These are phyloP conservation scores for Halcyon leucocephala DNA, from an alignment of 2,797 vertebrate genomes.

Conservation along the genomic window DNA sequence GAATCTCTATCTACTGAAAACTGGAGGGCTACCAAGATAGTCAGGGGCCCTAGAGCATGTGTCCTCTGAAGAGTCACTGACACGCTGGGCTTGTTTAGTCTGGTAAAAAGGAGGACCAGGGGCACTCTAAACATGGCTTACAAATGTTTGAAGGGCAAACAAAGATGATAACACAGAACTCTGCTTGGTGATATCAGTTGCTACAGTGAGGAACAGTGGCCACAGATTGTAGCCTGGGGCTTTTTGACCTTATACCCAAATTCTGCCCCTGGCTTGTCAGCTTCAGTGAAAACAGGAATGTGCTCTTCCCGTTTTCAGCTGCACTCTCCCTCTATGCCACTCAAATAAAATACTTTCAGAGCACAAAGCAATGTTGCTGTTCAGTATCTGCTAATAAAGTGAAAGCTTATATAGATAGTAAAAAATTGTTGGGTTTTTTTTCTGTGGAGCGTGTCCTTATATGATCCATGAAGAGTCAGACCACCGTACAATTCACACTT, in stretches of 20 bases:
- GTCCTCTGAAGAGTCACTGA: not conserved
- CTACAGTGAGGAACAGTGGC: not conserved
- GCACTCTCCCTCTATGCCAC: not conserved
- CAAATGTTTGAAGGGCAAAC: not conserved
- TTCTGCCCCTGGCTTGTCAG: not conserved
- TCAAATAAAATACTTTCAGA: not conserved
- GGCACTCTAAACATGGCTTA: not conserved
- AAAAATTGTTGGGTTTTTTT: not conserved
- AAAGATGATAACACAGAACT: not conserved
- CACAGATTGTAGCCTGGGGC: not conserved
- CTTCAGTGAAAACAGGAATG: not conserved
- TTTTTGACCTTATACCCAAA: not conserved
- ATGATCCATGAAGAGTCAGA: not conserved
- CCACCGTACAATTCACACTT: not conserved
- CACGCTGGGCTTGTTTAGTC: slow-evolving; percentile 24
- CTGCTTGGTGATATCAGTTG: not conserved
- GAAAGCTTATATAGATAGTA: not conserved
- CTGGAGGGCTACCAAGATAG: slow-evolving; percentile 29
- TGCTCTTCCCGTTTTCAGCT: not conserved
- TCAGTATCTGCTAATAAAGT: not conserved
- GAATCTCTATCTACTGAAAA: slow-evolving; percentile 37
- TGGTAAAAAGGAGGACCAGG: not conserved
- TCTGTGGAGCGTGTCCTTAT: not conserved
- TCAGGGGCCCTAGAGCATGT: not conserved
- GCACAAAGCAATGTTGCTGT: not conserved